Conservation (phyloP, 2,888 invertebrate genomes). For the Apamea crenata region DNA sequence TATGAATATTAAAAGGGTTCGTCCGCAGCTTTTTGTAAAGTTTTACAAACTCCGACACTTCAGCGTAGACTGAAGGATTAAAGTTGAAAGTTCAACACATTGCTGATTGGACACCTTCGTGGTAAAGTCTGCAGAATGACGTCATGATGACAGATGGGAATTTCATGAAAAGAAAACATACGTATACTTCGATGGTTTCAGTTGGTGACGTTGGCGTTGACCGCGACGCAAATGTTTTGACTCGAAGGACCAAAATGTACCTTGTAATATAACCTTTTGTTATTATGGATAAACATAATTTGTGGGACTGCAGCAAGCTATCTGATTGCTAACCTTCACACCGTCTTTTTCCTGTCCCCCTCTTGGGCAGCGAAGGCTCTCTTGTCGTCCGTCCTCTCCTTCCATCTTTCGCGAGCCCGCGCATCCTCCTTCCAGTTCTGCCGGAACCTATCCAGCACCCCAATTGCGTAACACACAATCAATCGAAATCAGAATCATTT, state of each 20-base stretch:
- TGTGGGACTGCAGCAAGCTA: neutral
- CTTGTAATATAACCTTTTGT: neutral
- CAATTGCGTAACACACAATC: too few relatives aligned
- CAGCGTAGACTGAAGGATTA: constrained; percentile 23
- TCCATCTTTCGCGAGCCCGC: too few relatives aligned
- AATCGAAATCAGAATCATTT: too few relatives aligned
- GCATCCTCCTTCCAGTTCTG: too few relatives aligned
- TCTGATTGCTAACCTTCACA: neutral
- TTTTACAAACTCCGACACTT: constrained; percentile 42
- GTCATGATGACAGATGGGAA: constrained; percentile 10
- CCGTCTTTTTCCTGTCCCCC: too few relatives aligned
- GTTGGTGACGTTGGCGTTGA: neutral
- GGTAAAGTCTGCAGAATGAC: constrained; percentile 10
- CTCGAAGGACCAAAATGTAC: neutral
- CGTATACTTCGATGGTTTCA: neutral
- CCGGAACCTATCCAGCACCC: too few relatives aligned
- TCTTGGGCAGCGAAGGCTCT: too few relatives aligned
- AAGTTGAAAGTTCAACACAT: constrained; percentile 57
- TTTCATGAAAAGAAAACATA: neutral
- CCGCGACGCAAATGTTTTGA: neutral
- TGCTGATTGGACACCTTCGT: constrained; percentile 51
- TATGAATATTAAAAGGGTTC: constrained; percentile 57
- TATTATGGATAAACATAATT: neutral
- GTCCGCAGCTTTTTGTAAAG: constrained; percentile 34
- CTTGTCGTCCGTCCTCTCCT: too few relatives aligned